Base-by-base conservation (phyloP, 2,113 vertebrate genomes). In the Brachyhypopomus occidentalis region DNA sequence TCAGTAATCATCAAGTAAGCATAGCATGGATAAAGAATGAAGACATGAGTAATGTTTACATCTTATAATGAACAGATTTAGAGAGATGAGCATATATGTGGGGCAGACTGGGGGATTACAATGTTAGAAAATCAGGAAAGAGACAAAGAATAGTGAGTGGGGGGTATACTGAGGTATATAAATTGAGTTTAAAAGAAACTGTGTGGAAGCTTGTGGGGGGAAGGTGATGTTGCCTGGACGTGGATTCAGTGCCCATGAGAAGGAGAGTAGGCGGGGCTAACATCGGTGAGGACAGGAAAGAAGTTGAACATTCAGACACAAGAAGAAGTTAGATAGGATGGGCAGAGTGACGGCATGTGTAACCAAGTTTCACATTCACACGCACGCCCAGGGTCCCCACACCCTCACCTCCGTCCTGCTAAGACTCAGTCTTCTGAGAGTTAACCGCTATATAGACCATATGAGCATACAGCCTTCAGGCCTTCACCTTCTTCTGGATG, bases 1-100 rank as follows among this genome's bases (percentile, higher is more conserved):
- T 83, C 67, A 88, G 88, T 84, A 86, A 83, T 83, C 67, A 79
- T 88, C 88, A 87, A 79, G 83, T 89, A 90, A 90, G 86, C 93
- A 92, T 83, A 89, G 87, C 86, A 90, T 88, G 64, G 84, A 88
- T 89, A 90, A 91, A 92, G 86, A 88, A 91, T 88, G 89, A 88
- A 87, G 85, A 89, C 80, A 23, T 85, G 87, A 92, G 92, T 91
- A 91, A 90, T 90, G 91, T 88, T 87, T 86, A 89, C 86, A 86
- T 90, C 84, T 89, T 90, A 92, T 88, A 90, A 88, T 90, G 87
- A 89, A 89, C 81, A 86, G 84, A 86, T 75, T 76, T 86, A 23
- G 23, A 6, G 60, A 45, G 79, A n/a, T 60, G 79, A 58, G 86
- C 82, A 86, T 88, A 88, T 87, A 72, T 72, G 63, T 79, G 82